Evolutionary conservation across 1,140 invertebrate species (phyloP).

Genomic region (Drosophila novamexicana): DNA sequence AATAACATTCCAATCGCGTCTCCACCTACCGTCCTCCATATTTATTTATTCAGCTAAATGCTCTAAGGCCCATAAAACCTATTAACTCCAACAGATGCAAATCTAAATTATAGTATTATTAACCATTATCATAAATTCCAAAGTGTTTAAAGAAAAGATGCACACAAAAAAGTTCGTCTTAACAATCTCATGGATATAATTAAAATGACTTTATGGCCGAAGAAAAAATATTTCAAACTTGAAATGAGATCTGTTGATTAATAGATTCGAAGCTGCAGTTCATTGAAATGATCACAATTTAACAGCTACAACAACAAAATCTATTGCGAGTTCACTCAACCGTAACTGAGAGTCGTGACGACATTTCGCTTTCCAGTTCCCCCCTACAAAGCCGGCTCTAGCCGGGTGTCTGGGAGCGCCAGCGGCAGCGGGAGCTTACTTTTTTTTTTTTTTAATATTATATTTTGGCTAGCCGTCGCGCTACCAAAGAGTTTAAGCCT

Average conservation of each 20-base stretch:
- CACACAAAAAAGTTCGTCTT: not conserved
- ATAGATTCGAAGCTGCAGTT: conserved; percentile 7
- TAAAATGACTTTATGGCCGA: not conserved
- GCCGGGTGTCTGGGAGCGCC: not conserved
- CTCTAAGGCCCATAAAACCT: not conserved
- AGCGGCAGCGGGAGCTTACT: not conserved
- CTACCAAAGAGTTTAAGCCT: conserved; percentile 26
- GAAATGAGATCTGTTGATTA: not conserved
- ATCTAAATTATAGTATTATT: not conserved
- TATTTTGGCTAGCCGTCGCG: conserved; percentile 12
- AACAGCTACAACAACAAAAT: not conserved
- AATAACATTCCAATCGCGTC: not conserved
- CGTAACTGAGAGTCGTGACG: conserved; percentile 25
- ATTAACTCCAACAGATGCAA: not conserved
- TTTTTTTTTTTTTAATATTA: conserved; percentile 1
- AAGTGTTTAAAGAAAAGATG: conserved; percentile 5
- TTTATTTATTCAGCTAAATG: not conserved
- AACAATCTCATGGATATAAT: conserved; percentile 3
- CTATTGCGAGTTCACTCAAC: conserved; percentile 26
- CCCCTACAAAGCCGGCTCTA: conserved; percentile 2
- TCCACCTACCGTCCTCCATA: not conserved
- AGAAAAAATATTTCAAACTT: conserved; percentile 8
- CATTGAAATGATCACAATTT: conserved; percentile 15
- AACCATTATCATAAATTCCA: not conserved
- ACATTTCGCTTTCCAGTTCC: conserved; percentile 10